Conservation (phyloP, 37 sponge, comb jelly and placozoan genomes). For the Ephydatia muelleri region DNA sequence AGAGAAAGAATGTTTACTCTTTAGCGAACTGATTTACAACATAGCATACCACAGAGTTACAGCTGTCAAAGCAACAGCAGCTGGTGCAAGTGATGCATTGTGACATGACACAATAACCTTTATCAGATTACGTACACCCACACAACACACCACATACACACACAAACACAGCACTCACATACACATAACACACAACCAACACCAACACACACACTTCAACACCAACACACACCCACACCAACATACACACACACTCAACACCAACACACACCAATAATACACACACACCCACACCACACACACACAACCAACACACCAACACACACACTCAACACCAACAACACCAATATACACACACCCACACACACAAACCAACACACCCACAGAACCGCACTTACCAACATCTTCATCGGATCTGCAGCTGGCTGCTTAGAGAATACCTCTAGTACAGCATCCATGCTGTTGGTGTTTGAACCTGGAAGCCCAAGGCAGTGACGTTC, state of each 20-base stretch:
- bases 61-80: too few species aligned
- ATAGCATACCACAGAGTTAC: too few species aligned
- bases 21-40: background rate
- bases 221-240: conserved; percentile 12
- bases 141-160: too few species aligned
- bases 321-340: too few species aligned
- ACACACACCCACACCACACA: too few species aligned
- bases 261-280: too few species aligned
- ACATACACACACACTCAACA: conserved; percentile 20
- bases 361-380: too few species aligned
- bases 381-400: conserved; percentile 31
- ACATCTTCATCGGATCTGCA: conserved; percentile 70
- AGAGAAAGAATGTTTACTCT: background rate
- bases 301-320: too few species aligned
- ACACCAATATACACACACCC: too few species aligned
- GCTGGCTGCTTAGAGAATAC: conserved; percentile 62
- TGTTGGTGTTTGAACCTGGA: conserved; percentile 28
- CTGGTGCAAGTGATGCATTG: too few species aligned
- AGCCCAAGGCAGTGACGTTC: background rate
- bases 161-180: conserved; percentile 6
- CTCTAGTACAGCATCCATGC: conserved; percentile 73
- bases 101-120: too few species aligned
- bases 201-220: conserved; percentile 16
- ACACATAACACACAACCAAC: conserved; percentile 22
- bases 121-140: too few species aligned